Evolutionary conservation across 2,797 vertebrate species (phyloP).

Genomic region (Micropoecilia bifurca): DNA sequence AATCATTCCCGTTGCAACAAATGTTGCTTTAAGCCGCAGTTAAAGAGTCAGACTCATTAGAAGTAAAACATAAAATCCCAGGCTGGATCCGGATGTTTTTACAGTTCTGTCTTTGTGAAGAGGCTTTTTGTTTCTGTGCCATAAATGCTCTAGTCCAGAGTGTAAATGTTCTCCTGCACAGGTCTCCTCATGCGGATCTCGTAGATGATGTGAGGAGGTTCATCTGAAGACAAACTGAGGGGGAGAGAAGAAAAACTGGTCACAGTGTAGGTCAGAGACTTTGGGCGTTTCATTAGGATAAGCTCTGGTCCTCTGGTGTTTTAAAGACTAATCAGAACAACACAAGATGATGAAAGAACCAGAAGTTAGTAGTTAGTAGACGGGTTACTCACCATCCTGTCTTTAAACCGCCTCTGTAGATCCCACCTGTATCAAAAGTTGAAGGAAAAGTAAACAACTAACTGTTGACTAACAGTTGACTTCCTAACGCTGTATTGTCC

Average conservation of each 20-base stretch:
- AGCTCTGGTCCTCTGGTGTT: neutral
- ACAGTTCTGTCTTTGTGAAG: neutral
- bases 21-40: neutral
- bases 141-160: constrained; percentile 68
- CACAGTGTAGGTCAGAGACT: neutral
- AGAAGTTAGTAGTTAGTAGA: too few species aligned
- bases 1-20: neutral
- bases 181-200: constrained; percentile 82
- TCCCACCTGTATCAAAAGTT: constrained; percentile 63
- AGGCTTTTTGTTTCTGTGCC: neutral
- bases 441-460: neutral
- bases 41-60: neutral
- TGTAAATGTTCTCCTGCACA: constrained; percentile 83
- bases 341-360: neutral
- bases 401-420: constrained; percentile 64
- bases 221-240: constrained; percentile 77
- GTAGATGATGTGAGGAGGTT: constrained; percentile 82
- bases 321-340: neutral
- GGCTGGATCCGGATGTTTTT: neutral
- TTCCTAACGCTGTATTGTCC: neutral
- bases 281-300: neutral
- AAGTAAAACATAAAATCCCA: neutral
- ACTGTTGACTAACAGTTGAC: neutral
- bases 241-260: neutral
- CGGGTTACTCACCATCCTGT: constrained; percentile 72